Evolutionary conservation across 2,113 vertebrate genomes (phyloP).

Genomic region (Tachysurus fulvidraco): DNA sequence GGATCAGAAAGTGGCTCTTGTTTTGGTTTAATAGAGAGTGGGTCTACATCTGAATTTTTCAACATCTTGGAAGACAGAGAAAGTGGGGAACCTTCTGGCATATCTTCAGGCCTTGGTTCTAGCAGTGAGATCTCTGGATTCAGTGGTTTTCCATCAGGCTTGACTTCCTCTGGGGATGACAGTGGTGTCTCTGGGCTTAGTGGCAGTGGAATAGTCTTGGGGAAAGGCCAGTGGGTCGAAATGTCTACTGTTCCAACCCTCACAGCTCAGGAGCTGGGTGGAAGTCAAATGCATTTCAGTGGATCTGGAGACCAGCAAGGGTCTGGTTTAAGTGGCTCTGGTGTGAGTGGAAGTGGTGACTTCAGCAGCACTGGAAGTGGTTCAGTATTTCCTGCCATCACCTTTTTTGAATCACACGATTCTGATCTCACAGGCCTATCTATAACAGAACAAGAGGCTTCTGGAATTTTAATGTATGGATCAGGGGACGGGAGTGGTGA

Average conservation of each 20-base stretch:
- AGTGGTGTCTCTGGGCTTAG: constrained; percentile 63
- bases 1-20: constrained; percentile 59
- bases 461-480: constrained; percentile 71
- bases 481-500: constrained; percentile 66
- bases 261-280: constrained; percentile 74
- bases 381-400: constrained; percentile 73
- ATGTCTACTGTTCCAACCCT: constrained; percentile 56
- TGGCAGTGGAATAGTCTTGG: constrained; percentile 72
- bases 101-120: constrained; percentile 57
- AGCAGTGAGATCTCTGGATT: constrained; percentile 62
- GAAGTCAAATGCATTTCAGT: constrained; percentile 74
- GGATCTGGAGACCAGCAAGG: constrained; percentile 72
- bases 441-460: constrained; percentile 77
- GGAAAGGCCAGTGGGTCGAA: constrained; percentile 73
- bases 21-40: constrained; percentile 52
- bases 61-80: constrained; percentile 72
- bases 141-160: constrained; percentile 74
- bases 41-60: constrained; percentile 43
- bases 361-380: constrained; percentile 67
- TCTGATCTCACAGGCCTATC: constrained; percentile 71
- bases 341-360: constrained; percentile 60
- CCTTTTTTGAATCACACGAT: constrained; percentile 75
- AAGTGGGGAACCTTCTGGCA: constrained; percentile 62
- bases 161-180: constrained; percentile 59
- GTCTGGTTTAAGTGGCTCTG: constrained; percentile 39